phyloP scores from a whole-genome alignment of 1,140 invertebrate species.

The Drosophila kohkoa region DNA sequence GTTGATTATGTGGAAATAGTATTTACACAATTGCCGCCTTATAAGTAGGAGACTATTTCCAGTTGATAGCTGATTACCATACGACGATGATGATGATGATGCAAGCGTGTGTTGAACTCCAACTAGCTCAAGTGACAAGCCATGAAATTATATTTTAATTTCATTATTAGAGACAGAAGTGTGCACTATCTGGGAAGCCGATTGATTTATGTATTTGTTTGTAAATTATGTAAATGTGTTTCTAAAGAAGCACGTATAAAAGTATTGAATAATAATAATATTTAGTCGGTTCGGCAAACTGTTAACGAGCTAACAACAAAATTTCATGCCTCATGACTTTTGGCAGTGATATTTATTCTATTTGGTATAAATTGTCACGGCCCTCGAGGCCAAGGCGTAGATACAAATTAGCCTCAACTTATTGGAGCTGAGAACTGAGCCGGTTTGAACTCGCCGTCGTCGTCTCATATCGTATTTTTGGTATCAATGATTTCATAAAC shows the following conservation, averaged over 20 bases:
- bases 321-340: conserved; percentile 44
- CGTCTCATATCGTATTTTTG: conserved; percentile 25
- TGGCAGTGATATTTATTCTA: conserved; percentile 28
- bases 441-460: conserved; percentile 25
- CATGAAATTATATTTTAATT: conserved; percentile 61
- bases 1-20: conserved; percentile 34
- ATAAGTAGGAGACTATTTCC: conserved; percentile 10
- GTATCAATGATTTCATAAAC: conserved; percentile 60
- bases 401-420: conserved; percentile 43
- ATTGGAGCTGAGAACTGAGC: conserved; percentile 49
- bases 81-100: neutral
- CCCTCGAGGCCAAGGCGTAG: conserved; percentile 45
- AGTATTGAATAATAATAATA: conserved; percentile 34
- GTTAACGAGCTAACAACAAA: conserved; percentile 48
- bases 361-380: conserved; percentile 44
- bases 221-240: conserved; percentile 66
- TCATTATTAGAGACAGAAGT: conserved; percentile 7
- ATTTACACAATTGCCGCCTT: conserved; percentile 51
- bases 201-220: conserved; percentile 56
- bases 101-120: conserved; percentile 48
- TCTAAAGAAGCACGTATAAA: conserved; percentile 30
- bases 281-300: conserved; percentile 27
- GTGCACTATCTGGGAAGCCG: conserved; percentile 10
- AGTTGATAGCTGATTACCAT: conserved; percentile 12
- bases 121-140: conserved; percentile 44